Evolutionary conservation across 2,797 vertebrate genomes (phyloP).

Genomic region (Tragopan temminckii): DNA sequence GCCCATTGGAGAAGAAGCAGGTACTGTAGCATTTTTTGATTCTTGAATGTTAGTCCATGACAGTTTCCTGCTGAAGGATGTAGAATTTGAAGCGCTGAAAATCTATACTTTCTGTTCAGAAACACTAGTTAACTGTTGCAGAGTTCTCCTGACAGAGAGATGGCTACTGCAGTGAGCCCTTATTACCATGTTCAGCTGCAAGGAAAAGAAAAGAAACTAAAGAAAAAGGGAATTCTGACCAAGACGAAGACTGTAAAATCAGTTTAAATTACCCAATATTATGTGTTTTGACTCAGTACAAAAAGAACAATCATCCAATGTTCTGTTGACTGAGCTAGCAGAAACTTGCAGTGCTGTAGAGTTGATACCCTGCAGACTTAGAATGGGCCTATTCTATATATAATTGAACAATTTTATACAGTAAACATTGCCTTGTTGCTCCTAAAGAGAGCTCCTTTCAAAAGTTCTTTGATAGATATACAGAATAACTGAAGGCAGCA

Average conservation of each 20-base stretch:
- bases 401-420: not conserved
- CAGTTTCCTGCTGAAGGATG: not conserved
- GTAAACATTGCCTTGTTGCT: not conserved
- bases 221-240: not conserved
- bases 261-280: not conserved
- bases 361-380: not conserved
- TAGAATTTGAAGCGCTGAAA: conserved; percentile 25
- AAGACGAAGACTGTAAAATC: not conserved
- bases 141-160: not conserved
- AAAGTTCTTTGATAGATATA: not conserved
- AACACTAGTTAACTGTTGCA: conserved; percentile 28
- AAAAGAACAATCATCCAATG: not conserved
- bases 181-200: not conserved
- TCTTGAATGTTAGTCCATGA: not conserved
- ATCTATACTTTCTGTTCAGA: conserved; percentile 10
- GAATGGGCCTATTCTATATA: not conserved
- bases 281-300: not conserved
- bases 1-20: not conserved
- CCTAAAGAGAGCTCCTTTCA: not conserved
- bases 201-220: not conserved
- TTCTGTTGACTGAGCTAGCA: conserved; percentile 8
- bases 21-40: not conserved
- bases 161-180: not conserved
- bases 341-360: not conserved
- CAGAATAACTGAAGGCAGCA: not conserved